A percentile compares a stretch with the other conserved stretches of the same genome.
Evolutionary conservation across 2,888 invertebrate species (phyloP).

Genomic region (Tenodera sinensis): DNA sequence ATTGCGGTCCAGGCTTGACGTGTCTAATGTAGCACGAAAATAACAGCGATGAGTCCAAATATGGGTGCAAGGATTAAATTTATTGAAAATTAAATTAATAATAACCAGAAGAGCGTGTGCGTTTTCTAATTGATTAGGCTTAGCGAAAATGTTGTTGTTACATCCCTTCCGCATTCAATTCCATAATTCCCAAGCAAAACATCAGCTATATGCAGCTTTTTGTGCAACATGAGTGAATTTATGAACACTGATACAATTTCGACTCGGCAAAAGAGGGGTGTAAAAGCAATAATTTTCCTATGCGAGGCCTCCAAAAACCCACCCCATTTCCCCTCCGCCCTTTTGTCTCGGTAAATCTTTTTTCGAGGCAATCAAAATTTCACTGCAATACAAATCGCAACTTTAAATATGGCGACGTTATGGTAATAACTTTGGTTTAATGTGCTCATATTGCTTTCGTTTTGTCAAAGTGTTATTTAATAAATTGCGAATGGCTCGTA

Average conservation of each 20-base stretch:
- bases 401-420: slow-evolving; percentile 1
- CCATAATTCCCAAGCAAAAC: neutral
- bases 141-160: neutral
- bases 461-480: slow-evolving; percentile 17
- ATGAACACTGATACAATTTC: slow-evolving; percentile 7
- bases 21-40: slow-evolving; percentile 17
- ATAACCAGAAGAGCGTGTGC: neutral
- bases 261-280: neutral
- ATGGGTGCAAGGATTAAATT: neutral
- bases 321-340: neutral
- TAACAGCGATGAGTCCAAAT: neutral
- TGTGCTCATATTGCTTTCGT: slow-evolving; percentile 5
- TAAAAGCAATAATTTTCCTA: slow-evolving; percentile 8
- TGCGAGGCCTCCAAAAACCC: neutral
- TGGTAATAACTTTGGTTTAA: slow-evolving; percentile 2
- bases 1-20: neutral
- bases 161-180: neutral
- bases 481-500: neutral
- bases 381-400: slow-evolving; percentile 12
- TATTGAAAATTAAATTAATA: slow-evolving; percentile 11
- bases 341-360: slow-evolving; percentile 10
- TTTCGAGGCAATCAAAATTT: slow-evolving; percentile 10
- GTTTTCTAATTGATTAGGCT: slow-evolving; percentile 8
- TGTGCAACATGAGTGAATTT: neutral
- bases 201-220: neutral